These are phyloP conservation scores for Eidolon dupreanum DNA, from an alignment of 2,797 vertebrate species.

Conservation along the genomic window DNA sequence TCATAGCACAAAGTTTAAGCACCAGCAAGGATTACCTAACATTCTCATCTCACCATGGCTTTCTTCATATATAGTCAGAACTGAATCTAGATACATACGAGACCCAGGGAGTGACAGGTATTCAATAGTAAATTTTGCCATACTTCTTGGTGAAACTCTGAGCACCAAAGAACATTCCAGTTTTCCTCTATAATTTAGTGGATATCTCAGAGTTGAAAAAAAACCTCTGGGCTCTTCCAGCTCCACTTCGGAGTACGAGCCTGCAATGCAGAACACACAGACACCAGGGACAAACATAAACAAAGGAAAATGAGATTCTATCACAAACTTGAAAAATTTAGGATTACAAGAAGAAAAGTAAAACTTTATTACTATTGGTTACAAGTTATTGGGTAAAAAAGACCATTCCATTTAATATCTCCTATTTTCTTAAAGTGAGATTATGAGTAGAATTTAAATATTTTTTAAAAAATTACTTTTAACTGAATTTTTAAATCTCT, in stretches of 20 bases:
- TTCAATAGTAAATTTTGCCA: neutral
- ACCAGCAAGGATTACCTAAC: neutral
- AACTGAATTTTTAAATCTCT: neutral
- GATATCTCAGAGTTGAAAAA: neutral
- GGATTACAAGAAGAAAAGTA: neutral
- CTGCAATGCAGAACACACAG: neutral
- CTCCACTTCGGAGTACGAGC: neutral
- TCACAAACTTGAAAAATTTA: neutral
- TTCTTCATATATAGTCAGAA: constrained; percentile 14
- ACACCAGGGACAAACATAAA: neutral
- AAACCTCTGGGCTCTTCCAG: neutral
- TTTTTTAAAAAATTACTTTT: neutral
- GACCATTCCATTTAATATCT: neutral
- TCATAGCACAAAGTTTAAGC: neutral
- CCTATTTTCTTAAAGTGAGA: constrained; percentile 8
- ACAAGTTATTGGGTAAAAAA: neutral
- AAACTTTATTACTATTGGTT: neutral
- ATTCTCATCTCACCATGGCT: neutral
- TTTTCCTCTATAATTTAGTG: neutral
- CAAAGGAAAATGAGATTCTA: neutral
- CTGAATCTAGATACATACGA: neutral
- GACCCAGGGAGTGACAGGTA: neutral
- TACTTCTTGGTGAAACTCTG: neutral
- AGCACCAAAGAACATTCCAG: neutral
- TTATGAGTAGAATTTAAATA: neutral